Percentiles rank a stretch among this genome's conserved stretches.
Conservation (phyloP, 2,888 invertebrate species). For the Podotricha telesiphe region DNA sequence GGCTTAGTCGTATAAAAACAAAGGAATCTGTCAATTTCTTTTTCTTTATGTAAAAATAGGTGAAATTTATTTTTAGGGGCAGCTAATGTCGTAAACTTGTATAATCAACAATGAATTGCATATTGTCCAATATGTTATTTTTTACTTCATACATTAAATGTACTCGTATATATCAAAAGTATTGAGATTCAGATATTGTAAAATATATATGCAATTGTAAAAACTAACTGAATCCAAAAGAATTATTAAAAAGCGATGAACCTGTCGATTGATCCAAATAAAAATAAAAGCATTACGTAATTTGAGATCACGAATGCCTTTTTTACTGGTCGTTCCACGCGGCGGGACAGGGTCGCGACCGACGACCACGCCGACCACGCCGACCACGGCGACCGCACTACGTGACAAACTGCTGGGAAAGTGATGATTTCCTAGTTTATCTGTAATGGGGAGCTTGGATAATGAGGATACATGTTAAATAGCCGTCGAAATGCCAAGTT, state of each 20-base stretch:
- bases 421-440: slow-evolving; percentile 59
- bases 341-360: slow-evolving; percentile 67
- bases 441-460: slow-evolving; percentile 37
- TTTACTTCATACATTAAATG: too few relatives aligned
- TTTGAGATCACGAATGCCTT: slow-evolving; percentile 63
- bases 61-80: not conserved
- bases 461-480: slow-evolving; percentile 39
- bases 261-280: slow-evolving; percentile 66
- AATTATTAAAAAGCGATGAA: slow-evolving; percentile 49
- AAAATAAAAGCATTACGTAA: slow-evolving; percentile 65
- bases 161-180: too few relatives aligned
- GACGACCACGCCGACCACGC: slow-evolving; percentile 49
- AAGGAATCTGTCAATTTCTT: not conserved
- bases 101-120: too few relatives aligned
- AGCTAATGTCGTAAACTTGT: too few relatives aligned
- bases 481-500: slow-evolving; percentile 28
- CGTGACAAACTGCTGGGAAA: slow-evolving; percentile 70
- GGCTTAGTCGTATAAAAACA: slow-evolving; percentile 2
- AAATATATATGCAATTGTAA: too few relatives aligned
- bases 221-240: slow-evolving; percentile 39
- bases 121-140: too few relatives aligned
- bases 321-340: slow-evolving; percentile 63
- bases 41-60: not conserved
- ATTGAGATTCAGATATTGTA: too few relatives aligned
- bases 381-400: slow-evolving; percentile 54